Evolutionary conservation across 2,888 invertebrate species (phyloP).

Genomic region (Melinaea marsaeus): DNA sequence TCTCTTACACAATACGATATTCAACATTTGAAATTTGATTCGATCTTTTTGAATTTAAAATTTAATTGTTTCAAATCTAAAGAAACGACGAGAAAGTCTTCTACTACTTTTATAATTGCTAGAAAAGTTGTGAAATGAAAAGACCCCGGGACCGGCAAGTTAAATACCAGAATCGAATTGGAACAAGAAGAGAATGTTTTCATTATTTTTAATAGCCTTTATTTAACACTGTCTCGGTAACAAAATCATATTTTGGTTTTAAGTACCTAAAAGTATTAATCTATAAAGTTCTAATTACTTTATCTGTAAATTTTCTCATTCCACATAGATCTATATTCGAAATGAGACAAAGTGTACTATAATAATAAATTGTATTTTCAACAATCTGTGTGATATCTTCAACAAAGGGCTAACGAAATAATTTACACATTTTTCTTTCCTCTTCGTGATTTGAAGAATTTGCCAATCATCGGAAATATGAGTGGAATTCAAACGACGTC

Average conservation of each 20-base stretch:
- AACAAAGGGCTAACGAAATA: slow-evolving; percentile 13
- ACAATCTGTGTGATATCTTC: background rate
- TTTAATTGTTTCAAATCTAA: slow-evolving; percentile 54
- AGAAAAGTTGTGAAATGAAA: slow-evolving; percentile 59
- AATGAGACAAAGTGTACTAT: slow-evolving; percentile 2
- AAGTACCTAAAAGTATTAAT: too few species aligned
- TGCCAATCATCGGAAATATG: slow-evolving; percentile 22
- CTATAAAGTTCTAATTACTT: too few species aligned
- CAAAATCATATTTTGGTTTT: too few species aligned
- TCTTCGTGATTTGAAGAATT: slow-evolving; percentile 15
- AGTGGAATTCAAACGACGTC: slow-evolving; percentile 20
- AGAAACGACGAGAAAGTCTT: slow-evolving; percentile 57
- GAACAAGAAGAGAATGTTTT: slow-evolving; percentile 37
- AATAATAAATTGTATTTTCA: background rate
- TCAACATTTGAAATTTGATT: slow-evolving; percentile 34
- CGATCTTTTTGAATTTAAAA: slow-evolving; percentile 50
- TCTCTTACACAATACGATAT: background rate
- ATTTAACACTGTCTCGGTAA: too few species aligned
- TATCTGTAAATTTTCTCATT: background rate
- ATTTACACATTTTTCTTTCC: slow-evolving; percentile 19
- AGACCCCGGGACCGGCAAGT: slow-evolving; percentile 47
- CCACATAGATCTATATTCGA: too few species aligned
- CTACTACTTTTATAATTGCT: slow-evolving; percentile 68
- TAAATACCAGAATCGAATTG: slow-evolving; percentile 50
- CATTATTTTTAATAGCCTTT: too few species aligned